Evolutionary conservation across 37 sponge, comb jelly and placozoan genomes (phyloP).

Genomic region (Beroe ovata): DNA sequence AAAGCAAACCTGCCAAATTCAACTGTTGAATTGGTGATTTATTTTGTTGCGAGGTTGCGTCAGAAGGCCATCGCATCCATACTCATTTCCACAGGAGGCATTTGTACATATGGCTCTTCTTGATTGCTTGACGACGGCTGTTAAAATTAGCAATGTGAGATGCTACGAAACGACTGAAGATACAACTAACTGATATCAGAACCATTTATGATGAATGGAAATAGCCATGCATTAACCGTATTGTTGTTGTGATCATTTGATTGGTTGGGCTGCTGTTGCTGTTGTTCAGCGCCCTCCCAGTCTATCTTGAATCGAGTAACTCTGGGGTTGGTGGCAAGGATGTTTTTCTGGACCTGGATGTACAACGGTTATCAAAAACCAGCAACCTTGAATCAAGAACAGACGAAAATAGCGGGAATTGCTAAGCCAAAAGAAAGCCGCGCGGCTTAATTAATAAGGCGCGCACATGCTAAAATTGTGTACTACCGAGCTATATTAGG

Average conservation of each 20-base stretch:
- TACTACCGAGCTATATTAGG: background rate
- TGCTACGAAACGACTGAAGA: too few species aligned
- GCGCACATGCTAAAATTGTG: background rate
- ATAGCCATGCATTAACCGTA: too few species aligned
- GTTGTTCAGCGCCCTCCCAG: conserved; percentile 77
- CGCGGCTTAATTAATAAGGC: background rate
- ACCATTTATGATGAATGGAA: too few species aligned
- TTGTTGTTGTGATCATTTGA: background rate
- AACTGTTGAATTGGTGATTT: too few species aligned
- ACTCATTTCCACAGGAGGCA: conserved; percentile 63
- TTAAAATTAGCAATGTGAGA: too few species aligned
- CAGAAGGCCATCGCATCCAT: conserved; percentile 67
- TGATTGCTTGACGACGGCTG: conserved; percentile 9
- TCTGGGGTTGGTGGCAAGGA: conserved; percentile 91
- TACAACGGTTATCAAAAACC: too few species aligned
- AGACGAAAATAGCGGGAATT: background rate
- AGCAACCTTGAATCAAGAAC: too few species aligned
- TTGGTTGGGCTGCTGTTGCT: background rate
- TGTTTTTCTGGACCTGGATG: conserved; percentile 89
- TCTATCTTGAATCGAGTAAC: conserved; percentile 95
- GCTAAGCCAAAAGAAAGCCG: too few species aligned
- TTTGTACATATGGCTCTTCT: conserved; percentile 29
- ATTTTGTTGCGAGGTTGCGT: too few species aligned
- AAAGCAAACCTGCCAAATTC: too few species aligned
- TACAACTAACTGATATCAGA: too few species aligned